phyloP scores from a whole-genome alignment of 2,888 invertebrate genomes.

The Lasioglossum leucozonium region DNA sequence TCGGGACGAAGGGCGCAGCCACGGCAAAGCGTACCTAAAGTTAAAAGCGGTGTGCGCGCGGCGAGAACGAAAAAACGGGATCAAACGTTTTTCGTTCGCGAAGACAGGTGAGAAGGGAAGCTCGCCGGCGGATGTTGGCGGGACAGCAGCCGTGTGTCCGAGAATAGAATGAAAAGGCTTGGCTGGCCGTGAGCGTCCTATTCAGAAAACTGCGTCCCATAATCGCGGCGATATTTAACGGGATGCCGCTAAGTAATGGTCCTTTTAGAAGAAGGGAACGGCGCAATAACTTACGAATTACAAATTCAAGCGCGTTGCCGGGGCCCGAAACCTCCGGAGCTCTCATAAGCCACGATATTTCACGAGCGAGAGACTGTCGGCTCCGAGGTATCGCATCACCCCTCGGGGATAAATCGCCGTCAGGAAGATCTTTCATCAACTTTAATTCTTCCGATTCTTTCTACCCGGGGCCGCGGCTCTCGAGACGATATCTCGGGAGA shows the following conservation, averaged over 20 bases:
- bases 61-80: not conserved
- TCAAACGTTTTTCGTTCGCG: not conserved
- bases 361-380: conserved; percentile 67
- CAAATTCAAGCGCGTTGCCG: conserved; percentile 71
- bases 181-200: conserved; percentile 20
- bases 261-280: conserved; percentile 70
- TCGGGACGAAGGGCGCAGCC: not conserved
- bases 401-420: conserved; percentile 73
- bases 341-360: conserved; percentile 76
- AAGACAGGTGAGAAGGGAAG: conserved; percentile 26
- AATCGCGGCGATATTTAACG: conserved; percentile 72
- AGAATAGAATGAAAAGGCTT: conserved; percentile 50
- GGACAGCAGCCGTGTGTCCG: conserved; percentile 41
- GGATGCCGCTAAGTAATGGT: conserved; percentile 69
- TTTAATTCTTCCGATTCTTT: conserved; percentile 71
- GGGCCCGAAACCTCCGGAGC: conserved; percentile 35
- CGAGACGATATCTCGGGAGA: conserved; percentile 64
- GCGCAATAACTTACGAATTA: conserved; percentile 75
- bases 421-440: conserved; percentile 73
- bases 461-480: conserved; percentile 43
- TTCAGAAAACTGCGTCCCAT: conserved; percentile 43
- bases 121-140: not conserved
- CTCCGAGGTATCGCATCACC: conserved; percentile 71
- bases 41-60: not conserved
- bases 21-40: not conserved